Evolutionary conservation across 2,113 vertebrate species (phyloP), one percentile per base, ranked within the genome.

Genomic region (Tichodroma muraria): DNA sequence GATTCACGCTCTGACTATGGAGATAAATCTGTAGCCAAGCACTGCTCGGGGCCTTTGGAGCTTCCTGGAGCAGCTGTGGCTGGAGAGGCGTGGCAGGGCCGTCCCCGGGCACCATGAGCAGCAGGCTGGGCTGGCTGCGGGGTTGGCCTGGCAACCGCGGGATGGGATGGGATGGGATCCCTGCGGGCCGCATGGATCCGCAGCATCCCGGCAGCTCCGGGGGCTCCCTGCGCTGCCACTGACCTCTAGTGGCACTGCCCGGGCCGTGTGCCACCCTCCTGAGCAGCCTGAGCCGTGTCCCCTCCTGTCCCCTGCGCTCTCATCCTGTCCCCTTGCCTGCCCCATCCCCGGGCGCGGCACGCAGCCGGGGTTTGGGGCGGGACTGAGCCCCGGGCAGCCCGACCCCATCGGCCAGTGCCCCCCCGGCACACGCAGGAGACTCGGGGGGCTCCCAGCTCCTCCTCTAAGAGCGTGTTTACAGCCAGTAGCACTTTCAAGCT

Each of bases 91-190:
- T 21, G 87, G 27, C 68, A 13, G 31, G 25, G 80, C 28, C 4
- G 8, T 10, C 22, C 81, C 17, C 7, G 14, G 54, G 63, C 57
- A 10, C 10, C 1, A 47, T 82, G 81, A 27, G 79, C 63, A 5
- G 73, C 20, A 12, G 79, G 20, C 30, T 50, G 64, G 83, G 1
- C 65, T 57, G 72, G 38, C 84, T 56, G 84, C 19, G 21, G 31
- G 40, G 92, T 80, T 88, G 84, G 93, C 87, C 57, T 91, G 75
- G 87, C 61, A 91, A 89, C 94, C n/a, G n/a, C n/a, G n/a, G n/a
- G n/a, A n/a, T 16, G 45, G 60, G 71, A 20, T 20, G 44, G 19
- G 44, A 25, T 35, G 79, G 40, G 63, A 20, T 59, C 52, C 71
- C 78, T 24, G 18, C 4, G 2, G 53, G 54, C 27, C 2, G 9